Percentiles rank a stretch among this genome's conserved stretches.
Evolutionary conservation across 2,113 vertebrate species (phyloP).

Genomic region (Ptychochromis oligacanthus): DNA sequence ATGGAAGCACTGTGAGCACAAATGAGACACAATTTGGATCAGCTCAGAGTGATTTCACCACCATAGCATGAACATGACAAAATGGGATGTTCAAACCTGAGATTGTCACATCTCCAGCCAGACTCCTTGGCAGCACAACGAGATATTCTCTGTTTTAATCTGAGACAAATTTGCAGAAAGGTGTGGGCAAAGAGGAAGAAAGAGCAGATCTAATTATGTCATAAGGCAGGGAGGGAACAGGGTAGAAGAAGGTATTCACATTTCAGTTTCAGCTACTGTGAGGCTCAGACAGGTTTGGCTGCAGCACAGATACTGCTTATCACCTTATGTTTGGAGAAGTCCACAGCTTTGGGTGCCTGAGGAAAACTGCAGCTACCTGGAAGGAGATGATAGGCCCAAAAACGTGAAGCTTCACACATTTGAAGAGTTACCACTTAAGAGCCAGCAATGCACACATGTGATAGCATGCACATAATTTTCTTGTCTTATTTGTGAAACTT

Average conservation of each 20-base stretch:
- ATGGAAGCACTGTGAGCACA: slow-evolving; percentile 18
- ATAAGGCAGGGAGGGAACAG: slow-evolving; percentile 17
- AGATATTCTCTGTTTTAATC: slow-evolving; percentile 48
- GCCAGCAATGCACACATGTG: neutral
- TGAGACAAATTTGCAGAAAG: slow-evolving; percentile 58
- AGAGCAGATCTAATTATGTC: slow-evolving; percentile 62
- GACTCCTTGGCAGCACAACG: slow-evolving; percentile 11
- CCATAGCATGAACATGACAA: slow-evolving; percentile 35
- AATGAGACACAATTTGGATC: slow-evolving; percentile 33
- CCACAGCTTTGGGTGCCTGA: slow-evolving; percentile 29
- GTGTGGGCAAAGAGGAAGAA: slow-evolving; percentile 52
- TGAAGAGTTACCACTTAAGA: slow-evolving; percentile 1
- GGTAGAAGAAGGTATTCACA: slow-evolving; percentile 28
- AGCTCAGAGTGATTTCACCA: slow-evolving; percentile 20
- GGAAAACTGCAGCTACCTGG: slow-evolving; percentile 37
- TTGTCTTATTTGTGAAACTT: slow-evolving; percentile 9
- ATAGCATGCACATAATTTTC: slow-evolving; percentile 2
- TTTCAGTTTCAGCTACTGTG: slow-evolving; percentile 47
- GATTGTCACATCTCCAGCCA: slow-evolving; percentile 59
- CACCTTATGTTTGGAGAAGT: slow-evolving; percentile 29
- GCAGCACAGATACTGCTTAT: slow-evolving; percentile 44
- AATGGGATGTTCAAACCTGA: slow-evolving; percentile 41
- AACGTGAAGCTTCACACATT: neutral
- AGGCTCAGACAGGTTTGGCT: slow-evolving; percentile 55
- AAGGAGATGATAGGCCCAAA: slow-evolving; percentile 7